phyloP scores from a whole-genome alignment of 2,797 vertebrate species.

The Synaphobranchus kaupii region DNA sequence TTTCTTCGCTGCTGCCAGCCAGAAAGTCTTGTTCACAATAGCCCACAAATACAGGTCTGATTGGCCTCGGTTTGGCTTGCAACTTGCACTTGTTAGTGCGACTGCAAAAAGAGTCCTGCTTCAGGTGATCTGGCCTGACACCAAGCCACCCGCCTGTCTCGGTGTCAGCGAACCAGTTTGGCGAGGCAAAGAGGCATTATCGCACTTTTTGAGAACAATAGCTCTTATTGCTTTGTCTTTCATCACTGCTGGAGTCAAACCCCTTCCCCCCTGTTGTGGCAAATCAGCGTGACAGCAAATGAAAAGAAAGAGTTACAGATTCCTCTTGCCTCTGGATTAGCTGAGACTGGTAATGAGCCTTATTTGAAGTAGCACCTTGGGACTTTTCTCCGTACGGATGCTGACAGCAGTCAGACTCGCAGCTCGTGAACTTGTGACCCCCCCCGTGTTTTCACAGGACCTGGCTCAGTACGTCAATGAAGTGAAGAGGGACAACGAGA shows the following conservation, averaged over 20 bases:
- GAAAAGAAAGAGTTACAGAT: not conserved
- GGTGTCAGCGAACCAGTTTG: conserved; percentile 4
- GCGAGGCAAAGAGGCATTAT: not conserved
- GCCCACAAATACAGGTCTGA: not conserved
- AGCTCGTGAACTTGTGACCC: not conserved
- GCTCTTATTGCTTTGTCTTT: not conserved
- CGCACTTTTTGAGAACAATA: not conserved
- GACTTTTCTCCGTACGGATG: not conserved
- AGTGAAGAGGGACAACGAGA: conserved; percentile 98
- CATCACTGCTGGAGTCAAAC: not conserved
- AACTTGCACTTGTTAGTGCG: not conserved
- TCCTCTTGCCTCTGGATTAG: not conserved
- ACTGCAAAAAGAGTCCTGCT: not conserved
- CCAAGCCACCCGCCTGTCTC: not conserved
- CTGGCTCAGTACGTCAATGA: conserved; percentile 99
- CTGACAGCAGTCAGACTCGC: not conserved
- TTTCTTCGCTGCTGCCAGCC: not conserved
- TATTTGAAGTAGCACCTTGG: not conserved
- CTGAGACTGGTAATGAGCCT: not conserved
- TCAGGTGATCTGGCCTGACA: not conserved
- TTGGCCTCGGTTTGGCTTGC: not conserved
- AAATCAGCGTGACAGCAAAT: not conserved
- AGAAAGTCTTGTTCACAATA: not conserved
- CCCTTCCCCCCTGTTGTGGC: not conserved
- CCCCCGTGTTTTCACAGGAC: conserved; percentile 73